Evolutionary conservation across 1,140 invertebrate species (phyloP), one percentile per base, ranked within the genome.

Genomic region (Tetramorium alpestre): DNA sequence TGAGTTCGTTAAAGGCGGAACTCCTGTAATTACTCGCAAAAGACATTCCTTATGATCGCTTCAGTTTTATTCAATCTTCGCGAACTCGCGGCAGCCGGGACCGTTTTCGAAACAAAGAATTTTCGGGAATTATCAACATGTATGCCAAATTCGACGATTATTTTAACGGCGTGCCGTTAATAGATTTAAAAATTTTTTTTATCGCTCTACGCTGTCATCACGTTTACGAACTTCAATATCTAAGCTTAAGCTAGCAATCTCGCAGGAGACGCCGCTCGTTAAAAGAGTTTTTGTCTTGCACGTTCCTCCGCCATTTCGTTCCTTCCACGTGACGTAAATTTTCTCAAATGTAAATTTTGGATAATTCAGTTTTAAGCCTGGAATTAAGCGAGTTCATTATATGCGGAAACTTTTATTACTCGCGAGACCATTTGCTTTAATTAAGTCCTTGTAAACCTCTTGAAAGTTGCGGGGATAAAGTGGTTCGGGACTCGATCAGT

Each of bases 341-440:
- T 62, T 81, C 38, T 88, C 18, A 25, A 58, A 87, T 51, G 78
- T 88, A 76, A 84, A 88, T 69, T 87, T 84, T 65, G 54, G 33
- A 87, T 84, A 88, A 87, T 85, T 78, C 72, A 54, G 22, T 85
- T 87, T 87, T 54, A 84, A 87, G 77, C 56, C 67, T 64, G 58
- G 58, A 69, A 84, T 87, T 87, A 84, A 84, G 47, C 44, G 69
- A 73, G 41, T 72, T 85, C 80, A 75, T 87, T 86, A 86, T 82
- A 72, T 64, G 49, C 18, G 28, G 28, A 65, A 73, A 84, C 67
- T 87, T 84, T 87, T 84, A 87, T 84, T 73, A 84, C 56, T 85
- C 58, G n/a, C 69, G 81, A 38, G 69, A 80, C 58, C 78, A 80
- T 87, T 80, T 72, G 78, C 67, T 84, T 73, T 87, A 84, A 84